Evolutionary conservation across 2,888 invertebrate species (phyloP), one percentile per base, ranked within the genome.

Genomic region (Melipona beecheii): DNA sequence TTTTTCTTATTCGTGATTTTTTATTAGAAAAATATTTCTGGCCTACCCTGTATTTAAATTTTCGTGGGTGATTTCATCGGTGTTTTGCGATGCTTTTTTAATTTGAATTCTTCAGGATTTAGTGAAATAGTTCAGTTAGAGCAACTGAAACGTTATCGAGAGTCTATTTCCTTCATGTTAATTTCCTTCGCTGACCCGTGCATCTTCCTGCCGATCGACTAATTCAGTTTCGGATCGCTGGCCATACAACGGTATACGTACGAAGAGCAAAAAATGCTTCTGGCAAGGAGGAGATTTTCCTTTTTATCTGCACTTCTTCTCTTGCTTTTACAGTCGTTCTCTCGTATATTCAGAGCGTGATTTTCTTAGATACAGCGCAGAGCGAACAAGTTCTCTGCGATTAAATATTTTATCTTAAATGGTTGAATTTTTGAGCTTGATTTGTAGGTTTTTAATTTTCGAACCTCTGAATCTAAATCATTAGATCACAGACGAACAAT

Each of bases 191-290:
- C 52, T 11, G 9, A 17, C 3, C 56, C 5, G n/a, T 36, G n/a
- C 49, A 27, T n/a, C n/a, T 52, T 27, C 2, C 52, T 50, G 50
- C 62, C 78, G 78, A 77, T 71, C 83, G 74, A 68, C 77, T 75
- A 70, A 84, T 83, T 84, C 66, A 83, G 83, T 83, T 75, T 83
- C 54, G 62, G 65, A 64, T 83, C 27, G 56, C 62, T 64, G 71
- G 43, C 21, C 50, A 49, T 69, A 50, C 31, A 0, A 31, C 4
- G 31, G 31, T 31, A 31, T 4, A 31, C 21, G 27, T 43, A 43
- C 15, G 52, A 43, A 69, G 24, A 9, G 36, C 68, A 56, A 70
- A 70, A 70, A 56, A 19, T n/a, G 36, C 36, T 36, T 3, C 36
- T 36, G 21, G 56, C 24, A 56, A 71, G 31, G n/a, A 6, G 36